phyloP scores from a whole-genome alignment of 2,797 vertebrate genomes.

The Poecilia velifera region DNA sequence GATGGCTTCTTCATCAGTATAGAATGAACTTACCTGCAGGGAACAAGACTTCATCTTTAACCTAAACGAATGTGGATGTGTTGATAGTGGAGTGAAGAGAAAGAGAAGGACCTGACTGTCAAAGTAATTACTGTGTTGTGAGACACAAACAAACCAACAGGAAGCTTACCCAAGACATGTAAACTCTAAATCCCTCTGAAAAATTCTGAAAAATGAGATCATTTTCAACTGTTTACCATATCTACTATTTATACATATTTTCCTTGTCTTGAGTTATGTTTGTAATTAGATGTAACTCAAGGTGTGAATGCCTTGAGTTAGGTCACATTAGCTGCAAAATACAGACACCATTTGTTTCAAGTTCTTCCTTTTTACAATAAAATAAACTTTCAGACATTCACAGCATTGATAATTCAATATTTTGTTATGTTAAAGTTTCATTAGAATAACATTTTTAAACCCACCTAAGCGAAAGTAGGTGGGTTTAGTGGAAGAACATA shows the following conservation, averaged over 20 bases:
- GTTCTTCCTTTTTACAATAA: not conserved
- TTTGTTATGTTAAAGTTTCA: not conserved
- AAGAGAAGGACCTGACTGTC: slow-evolving; percentile 24
- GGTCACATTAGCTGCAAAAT: not conserved
- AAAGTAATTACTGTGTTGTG: slow-evolving; percentile 13
- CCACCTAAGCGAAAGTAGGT: not conserved
- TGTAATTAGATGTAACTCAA: not conserved
- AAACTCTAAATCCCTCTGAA: not conserved
- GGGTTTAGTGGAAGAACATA: not conserved
- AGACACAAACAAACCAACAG: not conserved
- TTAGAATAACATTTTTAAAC: not conserved
- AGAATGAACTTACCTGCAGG: not conserved
- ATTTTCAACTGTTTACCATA: not conserved
- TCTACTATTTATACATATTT: not conserved
- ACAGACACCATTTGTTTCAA: not conserved
- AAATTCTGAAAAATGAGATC: not conserved
- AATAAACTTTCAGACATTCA: not conserved
- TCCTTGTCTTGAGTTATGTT: not conserved
- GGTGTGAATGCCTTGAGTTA: not conserved
- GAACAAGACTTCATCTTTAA: not conserved
- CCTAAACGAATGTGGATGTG: slow-evolving; percentile 42
- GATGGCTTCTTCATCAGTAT: not conserved
- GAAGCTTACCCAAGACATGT: not conserved
- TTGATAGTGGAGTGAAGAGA: slow-evolving; percentile 23
- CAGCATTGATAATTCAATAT: not conserved